Evolutionary conservation across 2,113 vertebrate genomes (phyloP).

Genomic region (Triplophysa dalaica): DNA sequence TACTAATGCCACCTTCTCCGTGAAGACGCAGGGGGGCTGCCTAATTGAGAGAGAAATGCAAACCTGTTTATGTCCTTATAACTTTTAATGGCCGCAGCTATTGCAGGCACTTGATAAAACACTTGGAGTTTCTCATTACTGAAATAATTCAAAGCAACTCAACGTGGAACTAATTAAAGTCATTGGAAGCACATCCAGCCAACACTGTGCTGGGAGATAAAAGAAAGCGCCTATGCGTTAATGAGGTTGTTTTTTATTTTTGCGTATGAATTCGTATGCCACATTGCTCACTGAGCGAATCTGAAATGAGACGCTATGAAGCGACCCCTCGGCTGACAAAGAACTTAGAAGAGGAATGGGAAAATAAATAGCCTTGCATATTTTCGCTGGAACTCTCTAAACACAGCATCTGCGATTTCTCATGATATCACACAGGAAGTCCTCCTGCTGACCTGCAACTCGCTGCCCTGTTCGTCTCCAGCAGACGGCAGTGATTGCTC

Average conservation of each 20-base stretch:
- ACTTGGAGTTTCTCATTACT: conserved; percentile 41
- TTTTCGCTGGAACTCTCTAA: conserved; percentile 6
- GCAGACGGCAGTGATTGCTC: conserved; percentile 20
- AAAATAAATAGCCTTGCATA: neutral
- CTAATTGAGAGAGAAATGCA: conserved; percentile 42
- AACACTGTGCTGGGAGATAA: neutral
- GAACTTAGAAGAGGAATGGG: neutral
- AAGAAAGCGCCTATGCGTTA: conserved; percentile 3
- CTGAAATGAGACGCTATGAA: neutral
- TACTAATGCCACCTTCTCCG: conserved; percentile 25
- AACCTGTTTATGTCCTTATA: conserved; percentile 44
- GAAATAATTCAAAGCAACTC: conserved; percentile 19
- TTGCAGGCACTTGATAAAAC: conserved; percentile 28
- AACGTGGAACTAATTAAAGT: conserved; percentile 37
- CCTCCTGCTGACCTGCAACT: conserved; percentile 39
- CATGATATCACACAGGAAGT: conserved; percentile 39
- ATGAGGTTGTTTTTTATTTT: conserved; percentile 19
- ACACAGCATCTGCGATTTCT: conserved; percentile 45
- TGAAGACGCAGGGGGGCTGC: conserved; percentile 39
- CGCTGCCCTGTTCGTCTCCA: conserved; percentile 11
- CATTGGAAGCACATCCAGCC: conserved; percentile 14
- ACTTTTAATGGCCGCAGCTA: conserved; percentile 45
- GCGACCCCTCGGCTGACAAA: neutral
- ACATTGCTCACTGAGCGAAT: neutral
- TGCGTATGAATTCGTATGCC: neutral